Conservation (phyloP, 2,888 invertebrate species). For the Therioaphis trifolii region DNA sequence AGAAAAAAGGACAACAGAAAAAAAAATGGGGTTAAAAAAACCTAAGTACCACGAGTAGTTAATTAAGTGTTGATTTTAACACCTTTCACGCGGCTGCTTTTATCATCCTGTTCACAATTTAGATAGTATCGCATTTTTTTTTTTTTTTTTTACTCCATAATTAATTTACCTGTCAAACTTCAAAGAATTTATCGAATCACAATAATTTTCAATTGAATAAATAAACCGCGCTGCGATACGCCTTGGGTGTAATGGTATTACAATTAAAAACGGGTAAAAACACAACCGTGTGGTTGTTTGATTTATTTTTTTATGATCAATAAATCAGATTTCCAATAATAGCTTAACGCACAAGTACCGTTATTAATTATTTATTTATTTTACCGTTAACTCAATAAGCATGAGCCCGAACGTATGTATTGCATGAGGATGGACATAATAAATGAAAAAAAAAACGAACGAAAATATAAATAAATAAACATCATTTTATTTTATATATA, state of each 20-base stretch:
- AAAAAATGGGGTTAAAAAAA: conserved; percentile 54
- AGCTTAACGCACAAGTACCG: background rate
- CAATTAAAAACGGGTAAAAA: conserved; percentile 3
- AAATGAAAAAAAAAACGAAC: background rate
- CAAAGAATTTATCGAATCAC: conserved; percentile 33
- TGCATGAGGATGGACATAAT: background rate
- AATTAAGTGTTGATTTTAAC: conserved; percentile 62
- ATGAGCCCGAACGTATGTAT: background rate
- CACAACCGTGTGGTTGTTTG: background rate
- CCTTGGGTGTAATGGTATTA: background rate
- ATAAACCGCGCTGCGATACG: background rate
- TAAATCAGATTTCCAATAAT: conserved; percentile 10
- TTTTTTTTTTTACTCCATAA: conserved; percentile 5
- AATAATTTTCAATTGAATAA: conserved; percentile 10
- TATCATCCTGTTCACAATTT: conserved; percentile 39
- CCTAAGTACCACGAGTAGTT: conserved; percentile 54
- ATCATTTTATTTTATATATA: background rate
- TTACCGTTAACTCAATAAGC: background rate
- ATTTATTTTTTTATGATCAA: background rate
- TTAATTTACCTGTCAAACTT: conserved; percentile 1
- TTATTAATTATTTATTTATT: conserved; percentile 5
- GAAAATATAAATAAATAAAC: background rate
- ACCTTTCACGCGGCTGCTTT: conserved; percentile 41
- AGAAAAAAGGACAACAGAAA: conserved; percentile 37
- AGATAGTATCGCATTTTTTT: conserved; percentile 7